Evolutionary conservation across 2,888 invertebrate species (phyloP), one percentile per base, ranked within the genome.

Genomic region (Crepidodera aurea): DNA sequence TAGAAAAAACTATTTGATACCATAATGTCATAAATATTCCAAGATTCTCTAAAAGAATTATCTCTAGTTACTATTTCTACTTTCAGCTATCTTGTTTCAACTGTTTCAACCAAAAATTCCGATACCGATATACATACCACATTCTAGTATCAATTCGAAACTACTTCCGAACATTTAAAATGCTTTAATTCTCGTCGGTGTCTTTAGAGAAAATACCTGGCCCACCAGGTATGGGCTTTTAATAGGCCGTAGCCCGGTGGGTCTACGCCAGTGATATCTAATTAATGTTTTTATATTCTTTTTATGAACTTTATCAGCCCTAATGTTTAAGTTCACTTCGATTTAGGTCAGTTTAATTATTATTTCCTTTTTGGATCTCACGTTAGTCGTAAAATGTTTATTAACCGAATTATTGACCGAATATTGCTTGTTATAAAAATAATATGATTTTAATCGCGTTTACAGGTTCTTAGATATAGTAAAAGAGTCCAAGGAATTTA

Each of bases 211-310:
- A 13, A 34, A 34, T 34, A 34, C 34, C 13, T 6, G n/a, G 12
- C 34, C 34, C 13, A 32, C 34, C 34, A 12, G 34, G 34, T 34
- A 34, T 34, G 10, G 10, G 12, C 12, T 34, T 34, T 34, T 34
- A 34, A 13, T 13, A 13, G 12, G 3, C 13, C 13, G 2, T 34
- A 34, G 2, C 34, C 13, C 13, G 4, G 34, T 34, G 12, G 34
- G 34, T 34, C 34, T 34, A 12, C 2, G 34, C 10, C 32, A 32
- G 2, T 32, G 32, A 32, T 42, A 42, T n/a, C 44, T 44, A 44
- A 44, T 25, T 19, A 25, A 44, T 25, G 44, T 6, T 44, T 44
- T 44, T 44, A 42, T 44, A 44, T 44, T 44, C 44, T 19, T 44
- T 44, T 44, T 44, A 44, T 19, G 44, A 44, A 44, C 22, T 44